Conservation (phyloP, 2,888 invertebrate genomes). For the Platerodrilus igneus region DNA sequence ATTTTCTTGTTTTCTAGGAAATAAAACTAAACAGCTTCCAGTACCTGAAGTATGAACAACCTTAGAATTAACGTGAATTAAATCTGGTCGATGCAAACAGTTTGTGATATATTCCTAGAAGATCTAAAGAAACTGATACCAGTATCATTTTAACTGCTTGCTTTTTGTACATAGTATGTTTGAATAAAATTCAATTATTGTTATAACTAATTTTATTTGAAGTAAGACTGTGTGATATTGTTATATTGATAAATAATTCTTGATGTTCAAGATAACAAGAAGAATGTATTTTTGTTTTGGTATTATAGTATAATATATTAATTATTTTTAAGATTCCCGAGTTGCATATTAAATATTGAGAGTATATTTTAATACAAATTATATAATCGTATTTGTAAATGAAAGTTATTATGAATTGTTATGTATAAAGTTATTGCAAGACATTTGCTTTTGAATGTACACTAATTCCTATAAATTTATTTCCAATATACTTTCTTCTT, state of each 20-base stretch:
- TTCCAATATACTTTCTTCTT: too few species aligned
- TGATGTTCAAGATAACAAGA: too few species aligned
- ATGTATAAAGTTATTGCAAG: too few species aligned
- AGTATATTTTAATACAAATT: constrained; percentile 29
- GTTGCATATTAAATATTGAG: constrained; percentile 19
- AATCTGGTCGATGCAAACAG: constrained; percentile 17
- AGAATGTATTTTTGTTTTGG: constrained; percentile 24
- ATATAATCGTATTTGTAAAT: background rate
- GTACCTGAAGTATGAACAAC: constrained; percentile 8
- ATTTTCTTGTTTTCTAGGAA: constrained; percentile 7
- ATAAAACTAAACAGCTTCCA: constrained; percentile 8
- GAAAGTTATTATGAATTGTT: constrained; percentile 8
- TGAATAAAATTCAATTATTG: constrained; percentile 7
- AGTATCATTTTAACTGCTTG: constrained; percentile 14
- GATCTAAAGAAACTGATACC: constrained; percentile 17
- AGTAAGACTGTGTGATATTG: constrained; percentile 23
- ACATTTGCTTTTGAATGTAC: too few species aligned
- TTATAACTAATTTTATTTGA: constrained; percentile 22
- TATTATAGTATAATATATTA: constrained; percentile 21
- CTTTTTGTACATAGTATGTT: constrained; percentile 15
- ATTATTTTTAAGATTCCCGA: constrained; percentile 18
- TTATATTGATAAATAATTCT: constrained; percentile 17
- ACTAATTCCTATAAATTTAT: too few species aligned
- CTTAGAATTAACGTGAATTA: constrained; percentile 9
- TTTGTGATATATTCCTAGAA: constrained; percentile 21